Conservation (phyloP, 2,888 invertebrate genomes). For the Phengaris arion region DNA sequence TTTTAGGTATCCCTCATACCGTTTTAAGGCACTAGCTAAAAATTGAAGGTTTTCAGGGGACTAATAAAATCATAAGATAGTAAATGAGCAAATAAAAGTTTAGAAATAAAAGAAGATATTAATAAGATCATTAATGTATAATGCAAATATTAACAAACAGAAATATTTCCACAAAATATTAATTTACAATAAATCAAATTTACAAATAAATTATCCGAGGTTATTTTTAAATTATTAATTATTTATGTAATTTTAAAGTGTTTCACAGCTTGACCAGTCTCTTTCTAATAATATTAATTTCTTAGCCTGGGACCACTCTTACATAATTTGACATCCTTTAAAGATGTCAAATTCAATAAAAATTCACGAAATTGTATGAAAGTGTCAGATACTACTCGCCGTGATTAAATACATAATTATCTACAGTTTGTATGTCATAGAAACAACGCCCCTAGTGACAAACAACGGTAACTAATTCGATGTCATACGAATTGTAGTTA, state of each 20-base stretch:
- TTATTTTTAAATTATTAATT: neutral
- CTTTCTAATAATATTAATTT: neutral
- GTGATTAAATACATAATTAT: too few relatives aligned
- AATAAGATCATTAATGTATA: neutral
- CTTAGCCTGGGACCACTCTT: too few relatives aligned
- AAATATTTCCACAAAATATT: slow-evolving; percentile 9
- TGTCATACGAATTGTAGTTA: too few relatives aligned
- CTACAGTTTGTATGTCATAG: too few relatives aligned
- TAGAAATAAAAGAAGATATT: neutral
- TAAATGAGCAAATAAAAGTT: neutral
- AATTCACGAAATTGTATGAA: too few relatives aligned
- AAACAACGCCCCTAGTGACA: too few relatives aligned
- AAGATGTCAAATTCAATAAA: too few relatives aligned
- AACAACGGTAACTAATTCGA: too few relatives aligned
- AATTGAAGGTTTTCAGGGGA: too few relatives aligned
- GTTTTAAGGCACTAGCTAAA: neutral
- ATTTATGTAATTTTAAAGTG: neutral
- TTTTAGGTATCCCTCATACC: neutral
- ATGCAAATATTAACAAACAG: neutral
- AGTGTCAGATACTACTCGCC: too few relatives aligned
- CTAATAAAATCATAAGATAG: too few relatives aligned
- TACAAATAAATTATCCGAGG: neutral
- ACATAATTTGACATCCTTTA: too few relatives aligned
- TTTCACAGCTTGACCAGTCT: slow-evolving; percentile 8
- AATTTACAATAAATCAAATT: neutral